Evolutionary conservation across 2,888 invertebrate genomes (phyloP).

Genomic region (Argyra leucocephala): DNA sequence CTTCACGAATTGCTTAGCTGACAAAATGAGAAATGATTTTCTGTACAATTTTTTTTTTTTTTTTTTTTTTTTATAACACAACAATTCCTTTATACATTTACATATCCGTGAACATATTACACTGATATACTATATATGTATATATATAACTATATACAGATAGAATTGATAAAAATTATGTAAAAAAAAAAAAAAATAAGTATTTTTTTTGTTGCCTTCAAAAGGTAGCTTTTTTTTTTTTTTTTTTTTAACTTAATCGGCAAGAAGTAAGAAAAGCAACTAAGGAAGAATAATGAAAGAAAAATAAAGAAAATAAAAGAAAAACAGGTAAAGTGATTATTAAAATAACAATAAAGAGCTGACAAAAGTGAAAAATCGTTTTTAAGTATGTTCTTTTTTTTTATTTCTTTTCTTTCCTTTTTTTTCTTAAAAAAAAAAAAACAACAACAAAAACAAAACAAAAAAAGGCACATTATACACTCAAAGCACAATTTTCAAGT

Average conservation of each 20-base stretch:
- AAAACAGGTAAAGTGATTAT: constrained; percentile 6
- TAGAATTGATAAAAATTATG: neutral
- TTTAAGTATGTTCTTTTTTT: neutral
- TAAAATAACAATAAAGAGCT: constrained; percentile 6
- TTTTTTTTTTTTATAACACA: too few species aligned
- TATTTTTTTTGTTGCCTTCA: neutral
- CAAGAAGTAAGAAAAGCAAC: neutral
- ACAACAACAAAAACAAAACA: too few species aligned
- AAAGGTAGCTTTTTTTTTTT: neutral
- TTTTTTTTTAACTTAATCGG: neutral
- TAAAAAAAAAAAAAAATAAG: neutral
- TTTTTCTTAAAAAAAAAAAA: too few species aligned
- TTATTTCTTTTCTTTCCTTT: too few species aligned
- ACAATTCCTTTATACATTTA: too few species aligned
- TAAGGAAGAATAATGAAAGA: neutral
- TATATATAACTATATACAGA: neutral
- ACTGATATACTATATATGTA: neutral
- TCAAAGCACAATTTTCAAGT: neutral
- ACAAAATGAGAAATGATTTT: constrained; percentile 3
- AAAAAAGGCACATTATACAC: neutral
- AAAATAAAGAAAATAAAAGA: neutral
- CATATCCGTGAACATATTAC: too few species aligned
- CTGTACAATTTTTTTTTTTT: neutral
- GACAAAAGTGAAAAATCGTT: constrained; percentile 6
- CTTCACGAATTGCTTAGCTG: neutral